These are phyloP conservation scores for Cinara cedri DNA, from an alignment of 2,888 invertebrate species.

Conservation along the genomic window DNA sequence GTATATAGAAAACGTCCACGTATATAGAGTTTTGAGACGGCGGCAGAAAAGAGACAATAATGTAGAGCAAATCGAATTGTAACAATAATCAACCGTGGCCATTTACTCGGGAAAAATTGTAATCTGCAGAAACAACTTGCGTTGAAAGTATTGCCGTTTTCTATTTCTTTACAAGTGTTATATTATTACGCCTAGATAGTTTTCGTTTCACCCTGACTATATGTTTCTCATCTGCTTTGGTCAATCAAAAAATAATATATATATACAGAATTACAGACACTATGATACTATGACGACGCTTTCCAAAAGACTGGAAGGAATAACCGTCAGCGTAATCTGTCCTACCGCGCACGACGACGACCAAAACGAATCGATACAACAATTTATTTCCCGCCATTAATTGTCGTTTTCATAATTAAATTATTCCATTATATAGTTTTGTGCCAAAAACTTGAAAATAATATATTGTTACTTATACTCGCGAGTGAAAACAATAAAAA, in stretches of 20 bases:
- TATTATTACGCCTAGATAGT: background rate
- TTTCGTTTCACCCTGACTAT: constrained; percentile 18
- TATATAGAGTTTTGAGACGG: constrained; percentile 29
- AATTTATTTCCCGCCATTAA: constrained; percentile 22
- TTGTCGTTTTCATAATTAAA: background rate
- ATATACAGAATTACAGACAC: too few species aligned
- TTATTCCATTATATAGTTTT: background rate
- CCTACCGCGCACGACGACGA: constrained; percentile 9
- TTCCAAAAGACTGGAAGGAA: constrained; percentile 47
- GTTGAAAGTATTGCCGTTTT: constrained; percentile 42
- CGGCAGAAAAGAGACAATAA: constrained; percentile 28
- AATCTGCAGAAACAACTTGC: constrained; percentile 32
- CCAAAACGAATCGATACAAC: constrained; percentile 45
- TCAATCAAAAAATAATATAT: constrained; percentile 13
- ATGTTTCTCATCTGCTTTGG: constrained; percentile 31
- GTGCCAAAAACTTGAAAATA: background rate
- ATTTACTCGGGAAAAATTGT: constrained; percentile 31
- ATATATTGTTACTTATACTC: too few species aligned
- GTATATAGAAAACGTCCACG: constrained; percentile 27
- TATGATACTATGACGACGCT: constrained; percentile 19
- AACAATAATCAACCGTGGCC: constrained; percentile 46
- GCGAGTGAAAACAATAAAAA: too few species aligned
- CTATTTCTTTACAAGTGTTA: constrained; percentile 10
- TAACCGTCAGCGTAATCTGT: background rate
- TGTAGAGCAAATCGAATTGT: constrained; percentile 55